Percentiles rank a stretch among this genome's conserved stretches.
These are phyloP conservation scores for Gonioctena quinquepunctata DNA, from an alignment of 1,140 invertebrate genomes.

Conservation along the genomic window DNA sequence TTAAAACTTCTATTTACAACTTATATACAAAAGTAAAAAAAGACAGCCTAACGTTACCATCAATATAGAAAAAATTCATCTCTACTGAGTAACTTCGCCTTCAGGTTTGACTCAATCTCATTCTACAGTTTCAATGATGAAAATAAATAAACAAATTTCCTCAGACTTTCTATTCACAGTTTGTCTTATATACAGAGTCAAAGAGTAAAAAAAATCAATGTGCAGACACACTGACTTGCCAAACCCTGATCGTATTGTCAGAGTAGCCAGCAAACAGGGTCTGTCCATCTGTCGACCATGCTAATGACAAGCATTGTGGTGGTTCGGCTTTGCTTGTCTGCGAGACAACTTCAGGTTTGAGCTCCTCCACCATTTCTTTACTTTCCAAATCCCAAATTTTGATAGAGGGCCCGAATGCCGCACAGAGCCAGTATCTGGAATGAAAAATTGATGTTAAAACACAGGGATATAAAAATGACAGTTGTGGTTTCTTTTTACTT, in stretches of 20 bases:
- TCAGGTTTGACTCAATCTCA: no score
- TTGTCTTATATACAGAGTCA: not conserved
- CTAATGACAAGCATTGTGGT: conserved; percentile 94
- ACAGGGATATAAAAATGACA: no score
- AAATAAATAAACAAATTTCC: no score
- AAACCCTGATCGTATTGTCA: conserved; percentile 97
- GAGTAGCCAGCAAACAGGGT: conserved; percentile 99
- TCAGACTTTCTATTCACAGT: not conserved
- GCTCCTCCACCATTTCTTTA: conserved; percentile 98
- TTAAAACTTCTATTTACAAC: no score
- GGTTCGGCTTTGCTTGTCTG: conserved; percentile 81
- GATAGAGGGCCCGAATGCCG: conserved; percentile 97
- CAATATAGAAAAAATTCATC: no score
- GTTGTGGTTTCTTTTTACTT: no score
- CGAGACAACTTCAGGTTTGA: conserved; percentile 90
- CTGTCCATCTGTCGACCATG: conserved; percentile 99
- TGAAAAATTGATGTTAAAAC: no score
- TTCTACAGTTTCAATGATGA: no score
- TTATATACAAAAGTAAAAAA: no score
- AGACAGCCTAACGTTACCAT: no score
- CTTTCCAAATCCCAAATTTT: conserved; percentile 99
- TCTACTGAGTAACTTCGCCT: no score
- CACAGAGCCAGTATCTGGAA: conserved; percentile 95
- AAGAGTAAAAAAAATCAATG: conserved; percentile 31
- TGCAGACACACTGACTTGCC: conserved; percentile 90